A percentile compares a stretch with the other conserved stretches of the same genome.
These are phyloP conservation scores for Alosa alosa DNA, from an alignment of 2,113 vertebrate species.

Conservation along the genomic window DNA sequence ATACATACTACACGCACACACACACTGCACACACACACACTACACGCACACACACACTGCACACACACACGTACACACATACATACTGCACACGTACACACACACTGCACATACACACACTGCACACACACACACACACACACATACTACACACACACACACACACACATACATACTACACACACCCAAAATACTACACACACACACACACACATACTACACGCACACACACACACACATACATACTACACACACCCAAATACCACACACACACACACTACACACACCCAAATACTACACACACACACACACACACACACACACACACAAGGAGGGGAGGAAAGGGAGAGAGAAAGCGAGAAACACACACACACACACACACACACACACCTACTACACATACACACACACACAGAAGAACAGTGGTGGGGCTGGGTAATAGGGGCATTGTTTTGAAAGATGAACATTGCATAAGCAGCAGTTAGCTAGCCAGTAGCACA, in stretches of 20 bases:
- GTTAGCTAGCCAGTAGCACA: background rate
- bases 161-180: too few species aligned
- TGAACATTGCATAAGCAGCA: background rate
- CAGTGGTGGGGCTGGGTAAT: too few species aligned
- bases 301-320: background rate
- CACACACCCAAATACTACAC: too few species aligned
- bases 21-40: background rate
- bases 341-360: too few species aligned
- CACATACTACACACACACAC: too few species aligned
- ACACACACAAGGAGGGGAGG: too few species aligned
- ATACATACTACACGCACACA: too few species aligned
- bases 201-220: too few species aligned
- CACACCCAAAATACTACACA: too few species aligned
- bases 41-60: background rate
- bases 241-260: background rate
- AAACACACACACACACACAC: background rate
- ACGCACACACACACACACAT: too few species aligned
- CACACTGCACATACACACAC: background rate
- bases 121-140: too few species aligned
- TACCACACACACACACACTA: background rate
- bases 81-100: too few species aligned
- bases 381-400: background rate
- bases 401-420: background rate
- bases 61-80: background rate
- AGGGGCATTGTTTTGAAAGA: background rate